Base-by-base conservation (phyloP, 2,888 invertebrate genomes). In the Melangyna quadrimaculata region DNA sequence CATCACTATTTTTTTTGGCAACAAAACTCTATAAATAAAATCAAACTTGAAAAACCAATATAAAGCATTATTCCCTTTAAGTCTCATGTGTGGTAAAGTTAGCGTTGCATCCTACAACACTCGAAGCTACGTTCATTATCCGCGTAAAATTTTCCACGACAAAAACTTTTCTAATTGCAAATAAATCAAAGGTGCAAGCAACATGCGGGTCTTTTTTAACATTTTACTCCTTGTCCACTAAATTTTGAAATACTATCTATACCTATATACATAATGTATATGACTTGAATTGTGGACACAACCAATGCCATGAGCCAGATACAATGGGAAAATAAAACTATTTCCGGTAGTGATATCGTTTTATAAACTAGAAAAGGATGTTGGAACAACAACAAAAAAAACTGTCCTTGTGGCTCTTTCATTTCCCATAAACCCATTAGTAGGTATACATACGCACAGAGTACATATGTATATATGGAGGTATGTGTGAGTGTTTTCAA, bases 161-260 rank as follows among this genome's bases (percentile, higher is more conserved):
- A 51, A 79, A 74, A 84, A 84, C 71, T 79, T 79, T 83, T 72
- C 71, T 79, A 75, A 79, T 84, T 84, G 84, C 75, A 61, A 61
- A 84, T 84, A 84, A 84, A 84, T 84, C 84, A 84, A 79, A 84
- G 84, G 84, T 84, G 79, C 79, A 84, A 84, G 59, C 35, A 37
- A 35, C 79, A 75, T 78, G 79, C 51, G 35, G 61, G 53, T 0
- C 6, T 37, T 14, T 48, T 45, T 14, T n/a, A n/a, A n/a, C n/a
- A n/a, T n/a, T n/a, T n/a, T n/a, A n/a, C n/a, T n/a, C n/a, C n/a
- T n/a, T n/a, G n/a, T n/a, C n/a, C n/a, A n/a, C n/a, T n/a, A n/a
- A n/a, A n/a, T n/a, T n/a, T n/a, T n/a, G n/a, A n/a, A n/a, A n/a
- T n/a, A n/a, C n/a, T n/a, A n/a, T n/a, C n/a, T n/a, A n/a, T n/a